A percentile compares a stretch with the other conserved stretches of the same genome.
Evolutionary conservation across 2,888 invertebrate genomes (phyloP).

Genomic region (Mythimna ferrago): DNA sequence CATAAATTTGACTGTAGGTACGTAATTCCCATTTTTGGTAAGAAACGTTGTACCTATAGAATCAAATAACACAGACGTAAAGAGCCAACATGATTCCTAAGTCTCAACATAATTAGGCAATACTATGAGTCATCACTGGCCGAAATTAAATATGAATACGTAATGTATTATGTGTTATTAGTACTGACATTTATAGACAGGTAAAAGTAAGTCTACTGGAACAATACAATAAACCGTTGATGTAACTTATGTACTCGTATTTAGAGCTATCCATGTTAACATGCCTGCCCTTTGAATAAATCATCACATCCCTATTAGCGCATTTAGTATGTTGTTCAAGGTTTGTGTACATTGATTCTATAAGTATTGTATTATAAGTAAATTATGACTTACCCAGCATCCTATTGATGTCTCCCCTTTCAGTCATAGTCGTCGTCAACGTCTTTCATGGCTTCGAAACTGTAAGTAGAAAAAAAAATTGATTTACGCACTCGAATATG

Average conservation of each 20-base stretch:
- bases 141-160: background rate
- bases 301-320: conserved; percentile 24
- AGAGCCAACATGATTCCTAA: too few species aligned
- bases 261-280: background rate
- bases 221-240: background rate
- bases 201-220: background rate
- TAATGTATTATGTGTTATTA: background rate
- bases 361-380: conserved; percentile 46
- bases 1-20: too few species aligned
- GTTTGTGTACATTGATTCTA: conserved; percentile 1
- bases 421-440: conserved; percentile 87
- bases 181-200: background rate
- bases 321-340: conserved; percentile 25
- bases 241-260: background rate
- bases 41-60: rapidly evolving
- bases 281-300: background rate
- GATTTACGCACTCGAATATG: conserved; percentile 18
- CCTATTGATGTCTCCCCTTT: conserved; percentile 85
- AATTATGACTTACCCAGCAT: conserved; percentile 87
- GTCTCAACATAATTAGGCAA: background rate
- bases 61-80: background rate
- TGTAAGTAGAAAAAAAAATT: conserved; percentile 64
- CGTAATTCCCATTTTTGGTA: background rate
- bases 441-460: conserved; percentile 82
- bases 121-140: conserved; percentile 24